Conservation (phyloP, 2,113 vertebrate species). For the Carettochelys insculpta region DNA sequence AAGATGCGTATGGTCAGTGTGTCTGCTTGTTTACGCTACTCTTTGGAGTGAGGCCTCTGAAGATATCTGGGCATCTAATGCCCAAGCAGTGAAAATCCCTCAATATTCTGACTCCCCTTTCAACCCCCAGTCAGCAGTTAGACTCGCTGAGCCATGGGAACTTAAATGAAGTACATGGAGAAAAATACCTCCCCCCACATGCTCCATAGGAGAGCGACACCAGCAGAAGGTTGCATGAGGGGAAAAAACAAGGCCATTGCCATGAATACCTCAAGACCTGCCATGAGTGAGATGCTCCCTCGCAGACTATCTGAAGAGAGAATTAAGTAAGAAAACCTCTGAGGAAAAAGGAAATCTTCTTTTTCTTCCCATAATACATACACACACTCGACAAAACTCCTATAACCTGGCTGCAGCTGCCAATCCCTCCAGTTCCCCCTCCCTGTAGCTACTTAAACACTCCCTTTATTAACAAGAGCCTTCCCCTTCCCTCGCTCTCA, state of each 20-base stretch:
- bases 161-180: not conserved
- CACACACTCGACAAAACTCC: not conserved
- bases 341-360: fast-evolving
- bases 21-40: not conserved
- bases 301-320: not conserved
- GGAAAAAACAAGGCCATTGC: not conserved
- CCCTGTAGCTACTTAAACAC: constrained; percentile 30
- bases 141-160: not conserved
- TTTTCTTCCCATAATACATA: not conserved
- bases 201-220: fast-evolving
- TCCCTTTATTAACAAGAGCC: constrained; percentile 30
- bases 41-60: not conserved
- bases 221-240: not conserved
- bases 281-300: not conserved
- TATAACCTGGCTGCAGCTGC: constrained; percentile 1
- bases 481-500: not conserved
- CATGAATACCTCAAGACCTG: fast-evolving
- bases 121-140: not conserved
- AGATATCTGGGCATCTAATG: not conserved
- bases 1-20: not conserved
- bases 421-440: constrained; percentile 28
- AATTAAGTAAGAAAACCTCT: fast-evolving
- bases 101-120: not conserved
- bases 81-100: not conserved
- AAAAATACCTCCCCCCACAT: fast-evolving